Evolutionary conservation across 2,797 vertebrate genomes (phyloP), one percentile per base, ranked within the genome.

Genomic region (Pangasius mekongensis): DNA sequence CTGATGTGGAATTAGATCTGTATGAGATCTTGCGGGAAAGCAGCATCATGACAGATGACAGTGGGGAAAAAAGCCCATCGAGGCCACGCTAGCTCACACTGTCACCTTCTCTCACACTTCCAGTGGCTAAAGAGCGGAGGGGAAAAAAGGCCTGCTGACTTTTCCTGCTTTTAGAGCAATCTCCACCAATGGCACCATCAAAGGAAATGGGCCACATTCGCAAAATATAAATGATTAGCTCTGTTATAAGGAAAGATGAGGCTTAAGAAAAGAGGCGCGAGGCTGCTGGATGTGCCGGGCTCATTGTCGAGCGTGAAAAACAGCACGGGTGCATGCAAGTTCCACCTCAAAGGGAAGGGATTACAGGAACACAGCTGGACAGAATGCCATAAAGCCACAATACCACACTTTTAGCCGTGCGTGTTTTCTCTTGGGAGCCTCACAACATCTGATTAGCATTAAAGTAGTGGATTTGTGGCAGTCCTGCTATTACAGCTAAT

Each of bases 391-490:
- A 86, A 80, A 89, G 85, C 64, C 88, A 49, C 64, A 82, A 71
- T 87, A 85, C 86, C 84, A 64, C 89, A 88, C 89, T 90, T 87
- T 90, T 84, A 87, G 90, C 78, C 81, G 60, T 69, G 60, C 36
- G 30, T 30, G 66, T 43, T 78, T 83, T 81, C 74, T 64, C 49
- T 60, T 71, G n/a, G 81, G 89, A 91, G 87, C 62, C 14, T 47
- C 71, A 85, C 52, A 83, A 84, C 89, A 91, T 39, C 24, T 82
- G 52, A 93, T 96, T 95, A 95, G 93, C 95, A 96, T 95, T 93
- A 94, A 94, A 93, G 95, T 90, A 92, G 94, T 87, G 84, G 80
- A 87, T 86, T 56, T 87, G 56, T 74, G 58, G 69, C 85, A 56
- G 87, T 91, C 88, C 87, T 87, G 30, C 60, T 78, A 77, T 83